Conservation (phyloP, 2,797 vertebrate species). For the Labroides dimidiatus region DNA sequence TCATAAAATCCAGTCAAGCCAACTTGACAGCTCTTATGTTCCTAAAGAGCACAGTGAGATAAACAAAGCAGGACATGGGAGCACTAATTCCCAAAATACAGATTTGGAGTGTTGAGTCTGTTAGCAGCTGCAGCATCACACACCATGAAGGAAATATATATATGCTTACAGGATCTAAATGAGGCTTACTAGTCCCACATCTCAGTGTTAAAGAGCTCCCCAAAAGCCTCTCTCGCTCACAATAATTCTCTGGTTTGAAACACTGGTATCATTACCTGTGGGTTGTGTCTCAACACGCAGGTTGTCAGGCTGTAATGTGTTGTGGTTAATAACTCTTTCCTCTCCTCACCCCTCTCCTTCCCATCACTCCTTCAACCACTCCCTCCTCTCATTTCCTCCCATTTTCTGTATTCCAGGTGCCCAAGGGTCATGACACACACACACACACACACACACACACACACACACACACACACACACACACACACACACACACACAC, state of each 20-base stretch:
- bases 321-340: constrained; percentile 73
- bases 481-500: constrained; percentile 1
- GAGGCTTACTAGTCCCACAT: constrained; percentile 38
- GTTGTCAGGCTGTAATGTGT: constrained; percentile 65
- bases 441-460: constrained; percentile 11
- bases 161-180: constrained; percentile 35
- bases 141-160: constrained; percentile 5
- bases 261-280: constrained; percentile 36
- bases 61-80: constrained; percentile 59
- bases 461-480: background rate
- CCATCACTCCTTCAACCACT: constrained; percentile 31
- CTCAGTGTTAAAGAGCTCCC: constrained; percentile 53
- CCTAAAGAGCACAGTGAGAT: constrained; percentile 49
- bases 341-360: constrained; percentile 31
- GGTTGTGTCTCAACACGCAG: constrained; percentile 71
- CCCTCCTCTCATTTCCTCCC: constrained; percentile 12
- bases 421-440: constrained; percentile 21
- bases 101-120: constrained; percentile 36
- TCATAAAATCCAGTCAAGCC: constrained; percentile 59
- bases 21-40: constrained; percentile 40
- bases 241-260: background rate
- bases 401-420: constrained; percentile 60
- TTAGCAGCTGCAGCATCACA: constrained; percentile 32
- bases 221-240: constrained; percentile 22
- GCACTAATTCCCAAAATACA: constrained; percentile 47